These are phyloP conservation scores for Octodon degus DNA, from an alignment of 2,113 vertebrate genomes.

Conservation along the genomic window DNA sequence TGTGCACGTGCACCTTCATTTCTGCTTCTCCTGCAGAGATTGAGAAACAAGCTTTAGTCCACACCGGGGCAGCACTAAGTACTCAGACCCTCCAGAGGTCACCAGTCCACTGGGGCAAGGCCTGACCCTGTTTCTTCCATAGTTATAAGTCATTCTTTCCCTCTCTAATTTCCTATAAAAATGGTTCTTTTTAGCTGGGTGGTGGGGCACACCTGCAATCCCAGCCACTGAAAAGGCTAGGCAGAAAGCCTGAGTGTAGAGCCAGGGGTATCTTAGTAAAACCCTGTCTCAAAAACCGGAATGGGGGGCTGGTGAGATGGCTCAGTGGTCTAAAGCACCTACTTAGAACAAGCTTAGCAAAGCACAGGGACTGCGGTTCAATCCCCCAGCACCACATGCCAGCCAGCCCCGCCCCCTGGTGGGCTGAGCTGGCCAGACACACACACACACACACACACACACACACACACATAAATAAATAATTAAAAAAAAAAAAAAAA, in stretches of 20 bases:
- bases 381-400: too few species aligned
- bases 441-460: too few species aligned
- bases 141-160: background rate
- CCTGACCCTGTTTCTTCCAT: conserved; percentile 30
- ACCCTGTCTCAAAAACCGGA: background rate
- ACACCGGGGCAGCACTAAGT: background rate
- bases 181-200: background rate
- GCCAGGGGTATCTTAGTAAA: background rate
- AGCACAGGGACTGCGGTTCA: too few species aligned
- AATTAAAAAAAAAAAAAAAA: background rate
- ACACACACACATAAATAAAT: too few species aligned
- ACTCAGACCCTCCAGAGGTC: background rate
- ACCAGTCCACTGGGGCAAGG: background rate
- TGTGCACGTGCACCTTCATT: conserved; percentile 97
- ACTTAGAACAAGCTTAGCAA: too few species aligned
- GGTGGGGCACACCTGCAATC: background rate
- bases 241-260: background rate
- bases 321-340: too few species aligned
- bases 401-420: too few species aligned
- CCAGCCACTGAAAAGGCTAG: background rate
- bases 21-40: conserved; percentile 82
- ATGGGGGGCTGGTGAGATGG: too few species aligned
- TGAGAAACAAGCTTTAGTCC: conserved; percentile 31
- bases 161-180: background rate
- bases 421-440: too few species aligned